These are phyloP conservation scores for Drosophila neutralis DNA, from an alignment of 2,888 invertebrate genomes.

Conservation along the genomic window DNA sequence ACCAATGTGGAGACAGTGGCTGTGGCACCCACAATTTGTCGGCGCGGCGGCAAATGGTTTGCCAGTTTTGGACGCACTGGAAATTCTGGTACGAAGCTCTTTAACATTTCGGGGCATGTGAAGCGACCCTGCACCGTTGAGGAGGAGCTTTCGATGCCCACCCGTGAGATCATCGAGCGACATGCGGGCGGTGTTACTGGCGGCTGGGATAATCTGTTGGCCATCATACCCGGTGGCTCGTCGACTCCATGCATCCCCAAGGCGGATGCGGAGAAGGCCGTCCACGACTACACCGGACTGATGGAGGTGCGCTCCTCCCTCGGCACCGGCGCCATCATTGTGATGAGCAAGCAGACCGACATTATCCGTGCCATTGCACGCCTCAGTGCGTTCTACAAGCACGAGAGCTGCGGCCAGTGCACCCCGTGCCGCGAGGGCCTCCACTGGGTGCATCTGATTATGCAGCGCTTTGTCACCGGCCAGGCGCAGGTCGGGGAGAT, in stretches of 20 bases:
- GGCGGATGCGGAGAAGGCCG: conserved; percentile 93
- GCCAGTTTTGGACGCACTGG: conserved; percentile 96
- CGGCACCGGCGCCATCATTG: conserved; percentile 98
- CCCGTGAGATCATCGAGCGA: conserved; percentile 96
- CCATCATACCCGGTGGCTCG: conserved; percentile 98
- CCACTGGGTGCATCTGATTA: conserved; percentile 95
- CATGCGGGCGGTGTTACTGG: conserved; percentile 98
- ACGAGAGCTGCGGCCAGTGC: conserved; percentile 99
- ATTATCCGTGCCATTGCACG: conserved; percentile 97
- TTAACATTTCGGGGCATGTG: conserved; percentile 90
- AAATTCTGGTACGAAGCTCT: conserved; percentile 95
- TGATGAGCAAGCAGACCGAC: conserved; percentile 98
- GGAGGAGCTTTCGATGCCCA: conserved; percentile 98
- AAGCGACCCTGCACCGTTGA: conserved; percentile 97
- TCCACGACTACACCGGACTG: conserved; percentile 98
- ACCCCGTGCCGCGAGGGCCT: conserved; percentile 99
- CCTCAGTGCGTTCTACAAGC: conserved; percentile 98
- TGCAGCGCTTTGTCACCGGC: conserved; percentile 92
- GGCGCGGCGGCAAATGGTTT: conserved; percentile 98
- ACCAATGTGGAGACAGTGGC: conserved; percentile 99
- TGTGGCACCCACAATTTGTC: conserved; percentile 96
- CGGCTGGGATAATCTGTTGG: conserved; percentile 98
- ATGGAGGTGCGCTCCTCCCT: conserved; percentile 96
- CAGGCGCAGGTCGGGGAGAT: conserved; percentile 96
- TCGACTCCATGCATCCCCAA: conserved; percentile 98